phyloP scores from a whole-genome alignment of 2,113 vertebrate species.

The Dicaeum eximium region DNA sequence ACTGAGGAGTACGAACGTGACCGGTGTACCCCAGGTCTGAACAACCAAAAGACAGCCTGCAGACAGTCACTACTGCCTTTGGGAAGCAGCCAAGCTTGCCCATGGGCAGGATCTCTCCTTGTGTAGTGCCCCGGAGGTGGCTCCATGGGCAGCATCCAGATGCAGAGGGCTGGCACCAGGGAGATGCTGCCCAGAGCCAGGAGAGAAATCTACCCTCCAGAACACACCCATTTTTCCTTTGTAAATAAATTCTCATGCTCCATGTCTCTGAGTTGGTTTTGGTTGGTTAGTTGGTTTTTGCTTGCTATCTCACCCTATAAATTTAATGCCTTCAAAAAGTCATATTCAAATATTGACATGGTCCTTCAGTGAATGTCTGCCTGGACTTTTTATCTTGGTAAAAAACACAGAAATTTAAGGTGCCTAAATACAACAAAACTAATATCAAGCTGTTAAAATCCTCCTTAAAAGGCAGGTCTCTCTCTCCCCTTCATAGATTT shows the following conservation, averaged over 20 bases:
- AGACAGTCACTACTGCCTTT: neutral
- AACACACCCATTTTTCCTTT: neutral
- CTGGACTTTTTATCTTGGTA: neutral
- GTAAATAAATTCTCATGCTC: conserved; percentile 6
- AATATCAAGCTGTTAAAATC: neutral
- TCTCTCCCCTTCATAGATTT: neutral
- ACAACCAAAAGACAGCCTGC: neutral
- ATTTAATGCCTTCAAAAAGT: neutral
- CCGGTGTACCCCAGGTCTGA: neutral
- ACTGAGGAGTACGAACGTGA: rapidly evolving
- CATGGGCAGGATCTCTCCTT: neutral
- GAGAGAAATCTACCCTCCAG: neutral
- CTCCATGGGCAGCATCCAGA: neutral
- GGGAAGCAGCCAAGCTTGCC: neutral
- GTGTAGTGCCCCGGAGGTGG: neutral
- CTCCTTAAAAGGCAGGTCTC: neutral
- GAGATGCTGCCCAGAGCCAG: neutral
- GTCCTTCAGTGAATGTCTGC: neutral
- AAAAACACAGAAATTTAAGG: neutral
- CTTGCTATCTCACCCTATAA: neutral
- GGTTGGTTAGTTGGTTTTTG: neutral
- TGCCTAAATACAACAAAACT: neutral
- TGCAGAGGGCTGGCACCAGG: rapidly evolving
- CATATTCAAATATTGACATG: neutral
- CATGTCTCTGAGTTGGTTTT: neutral